Conservation (phyloP, 2,888 invertebrate species). For the Stenchaetothrips biformis region DNA sequence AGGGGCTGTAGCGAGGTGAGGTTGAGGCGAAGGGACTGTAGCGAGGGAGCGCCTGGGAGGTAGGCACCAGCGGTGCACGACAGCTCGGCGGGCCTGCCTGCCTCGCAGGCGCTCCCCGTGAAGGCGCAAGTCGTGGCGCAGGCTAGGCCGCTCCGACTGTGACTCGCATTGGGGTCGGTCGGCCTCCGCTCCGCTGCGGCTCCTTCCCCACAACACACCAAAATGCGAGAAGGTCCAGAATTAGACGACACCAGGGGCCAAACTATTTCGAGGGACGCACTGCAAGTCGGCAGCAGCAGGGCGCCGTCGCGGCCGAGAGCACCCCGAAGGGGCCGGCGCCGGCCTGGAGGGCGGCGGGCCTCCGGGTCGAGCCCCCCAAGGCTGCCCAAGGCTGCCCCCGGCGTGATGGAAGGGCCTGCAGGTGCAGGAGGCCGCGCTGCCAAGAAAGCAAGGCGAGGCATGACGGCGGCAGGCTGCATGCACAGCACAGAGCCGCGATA, state of each 20-base stretch:
- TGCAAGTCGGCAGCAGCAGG: neutral
- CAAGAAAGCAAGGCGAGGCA: neutral
- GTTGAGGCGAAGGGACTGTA: too few relatives aligned
- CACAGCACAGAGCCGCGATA: too few relatives aligned
- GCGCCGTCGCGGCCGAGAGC: neutral
- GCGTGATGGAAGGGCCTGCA: neutral
- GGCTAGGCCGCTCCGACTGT: too few relatives aligned
- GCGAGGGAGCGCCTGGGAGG: neutral
- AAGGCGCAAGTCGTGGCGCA: too few relatives aligned
- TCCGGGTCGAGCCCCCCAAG: too few relatives aligned
- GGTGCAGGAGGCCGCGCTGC: neutral
- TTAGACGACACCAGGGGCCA: slow-evolving; percentile 14
- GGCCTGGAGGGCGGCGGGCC: too few relatives aligned
- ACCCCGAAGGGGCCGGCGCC: too few relatives aligned
- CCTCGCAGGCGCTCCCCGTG: neutral
- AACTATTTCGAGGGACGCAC: slow-evolving; percentile 5
- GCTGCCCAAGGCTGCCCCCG: too few relatives aligned
- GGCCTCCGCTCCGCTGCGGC: neutral
- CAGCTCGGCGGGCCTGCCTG: neutral
- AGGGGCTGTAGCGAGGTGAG: too few relatives aligned
- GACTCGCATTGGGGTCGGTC: too few relatives aligned
- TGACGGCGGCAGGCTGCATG: neutral
- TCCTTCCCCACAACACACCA: slow-evolving; percentile 11
- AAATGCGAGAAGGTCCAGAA: slow-evolving; percentile 2
- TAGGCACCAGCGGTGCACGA: neutral